These are phyloP conservation scores for Felis chaus DNA, from an alignment of 2,113 vertebrate genomes.

Conservation along the genomic window DNA sequence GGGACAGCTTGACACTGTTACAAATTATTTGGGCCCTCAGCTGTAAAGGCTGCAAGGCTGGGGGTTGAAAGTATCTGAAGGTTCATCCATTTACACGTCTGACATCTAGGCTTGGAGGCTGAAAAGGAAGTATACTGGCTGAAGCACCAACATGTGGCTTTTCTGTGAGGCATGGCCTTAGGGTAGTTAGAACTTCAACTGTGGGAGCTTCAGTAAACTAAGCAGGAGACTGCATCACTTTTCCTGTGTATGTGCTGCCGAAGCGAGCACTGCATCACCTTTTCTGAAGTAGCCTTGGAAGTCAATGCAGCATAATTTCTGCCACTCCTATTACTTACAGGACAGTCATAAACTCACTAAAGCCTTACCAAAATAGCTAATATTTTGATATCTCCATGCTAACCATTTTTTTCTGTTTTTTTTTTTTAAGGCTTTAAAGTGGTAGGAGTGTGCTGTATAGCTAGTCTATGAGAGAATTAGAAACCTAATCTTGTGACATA, in stretches of 20 bases:
- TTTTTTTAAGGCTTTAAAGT: neutral
- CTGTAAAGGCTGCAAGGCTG: neutral
- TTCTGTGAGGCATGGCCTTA: neutral
- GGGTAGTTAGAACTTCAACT: neutral
- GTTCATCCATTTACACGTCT: neutral
- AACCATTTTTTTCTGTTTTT: neutral
- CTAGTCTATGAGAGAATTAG: neutral
- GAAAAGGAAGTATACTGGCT: neutral
- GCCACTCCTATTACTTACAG: neutral
- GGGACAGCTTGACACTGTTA: neutral
- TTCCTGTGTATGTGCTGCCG: neutral
- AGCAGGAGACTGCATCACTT: neutral
- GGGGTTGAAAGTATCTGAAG: neutral
- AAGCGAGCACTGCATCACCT: neutral
- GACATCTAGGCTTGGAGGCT: neutral
- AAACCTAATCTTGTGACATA: neutral
- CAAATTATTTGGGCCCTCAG: too few relatives aligned
- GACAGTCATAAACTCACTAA: neutral
- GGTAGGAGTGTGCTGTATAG: neutral
- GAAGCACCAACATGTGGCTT: neutral
- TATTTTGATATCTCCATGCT: neutral
- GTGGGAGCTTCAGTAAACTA: neutral
- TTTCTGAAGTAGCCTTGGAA: neutral
- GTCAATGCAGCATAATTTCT: neutral
- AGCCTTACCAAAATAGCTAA: neutral